phyloP scores from a whole-genome alignment of 23 tunicate genomes.

The Ascidia mentula region DNA sequence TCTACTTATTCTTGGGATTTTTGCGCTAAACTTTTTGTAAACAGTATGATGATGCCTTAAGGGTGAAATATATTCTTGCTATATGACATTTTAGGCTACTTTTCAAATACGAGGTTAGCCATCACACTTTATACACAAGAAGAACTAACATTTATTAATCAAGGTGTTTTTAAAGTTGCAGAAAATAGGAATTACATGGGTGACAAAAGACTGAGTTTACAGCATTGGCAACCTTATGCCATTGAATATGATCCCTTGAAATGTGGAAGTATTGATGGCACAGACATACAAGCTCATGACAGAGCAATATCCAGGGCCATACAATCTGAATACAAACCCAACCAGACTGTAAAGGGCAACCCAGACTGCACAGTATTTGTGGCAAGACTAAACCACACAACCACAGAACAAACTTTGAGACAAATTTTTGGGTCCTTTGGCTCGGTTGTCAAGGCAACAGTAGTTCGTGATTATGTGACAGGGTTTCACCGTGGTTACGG shows the following conservation, averaged over 20 bases:
- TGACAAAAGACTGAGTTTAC: neutral
- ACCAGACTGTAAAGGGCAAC: conserved; percentile 42
- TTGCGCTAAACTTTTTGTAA: too few species aligned
- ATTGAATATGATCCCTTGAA: conserved; percentile 68
- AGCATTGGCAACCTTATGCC: conserved; percentile 45
- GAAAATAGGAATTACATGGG: neutral
- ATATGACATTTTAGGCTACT: too few species aligned
- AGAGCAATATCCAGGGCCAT: conserved; percentile 65
- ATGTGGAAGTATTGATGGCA: conserved; percentile 88
- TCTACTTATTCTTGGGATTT: too few species aligned
- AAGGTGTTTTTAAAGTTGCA: neutral
- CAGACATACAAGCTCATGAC: conserved; percentile 69
- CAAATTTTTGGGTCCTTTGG: conserved; percentile 67
- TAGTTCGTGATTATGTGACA: conserved; percentile 70
- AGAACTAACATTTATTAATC: too few species aligned
- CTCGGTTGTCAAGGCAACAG: conserved; percentile 41
- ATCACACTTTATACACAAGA: too few species aligned
- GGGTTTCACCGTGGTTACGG: conserved; percentile 80
- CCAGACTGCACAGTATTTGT: conserved; percentile 68
- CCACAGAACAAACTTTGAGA: conserved; percentile 36
- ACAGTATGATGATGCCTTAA: too few species aligned
- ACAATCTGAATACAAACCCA: conserved; percentile 46
- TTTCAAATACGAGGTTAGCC: too few species aligned
- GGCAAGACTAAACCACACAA: conserved; percentile 47
- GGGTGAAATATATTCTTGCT: too few species aligned